Evolutionary conservation across 2,797 vertebrate species (phyloP), one percentile per base, ranked within the genome.

Genomic region (Premnoplex brunnescens): DNA sequence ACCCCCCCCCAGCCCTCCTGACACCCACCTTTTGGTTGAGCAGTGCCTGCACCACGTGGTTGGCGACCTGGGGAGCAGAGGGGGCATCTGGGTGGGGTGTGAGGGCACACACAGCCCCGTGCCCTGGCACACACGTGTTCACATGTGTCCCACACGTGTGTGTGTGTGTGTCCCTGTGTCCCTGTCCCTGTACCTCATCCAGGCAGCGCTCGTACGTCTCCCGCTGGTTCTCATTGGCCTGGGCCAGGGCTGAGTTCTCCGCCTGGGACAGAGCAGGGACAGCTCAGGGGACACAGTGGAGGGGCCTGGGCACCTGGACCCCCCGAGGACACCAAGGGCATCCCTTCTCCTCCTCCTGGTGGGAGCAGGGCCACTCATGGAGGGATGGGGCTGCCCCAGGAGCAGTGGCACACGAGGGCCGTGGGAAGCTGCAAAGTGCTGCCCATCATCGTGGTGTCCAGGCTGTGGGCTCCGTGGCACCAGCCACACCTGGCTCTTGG

Each of bases 221-320:
- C 84, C 99, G 96, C 97, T 99, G 99, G 97, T 98, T 99, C 98
- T 99, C 99, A 3, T 99, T 99, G 60, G 99, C 99, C 97, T 99
- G 98, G 90, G 99, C 97, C 92, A 99, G 98, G 22, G 99, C 98
- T 0, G 98, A 98, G 91, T 99, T 99, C 96, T 99, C 99, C 1
- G 99, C 98, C 99, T 99, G 93, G 46, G 68, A 84, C 89, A 77
- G 67, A 67, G 87, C 2, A n/a, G 43, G 79, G 75, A 32, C 2
- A 5, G 56, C 67, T 93, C 85, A 78, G 74, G 73, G 51, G 58
- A 32, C 39, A 21, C 34, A 3, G 5, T 1, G 26, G 17, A 44
- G 21, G 48, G 7, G n/a, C 18, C 10, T 5, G 1, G 23, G 27
- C 1, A 2, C 67, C 32, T 16, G 48, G 24, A 44, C 30, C 9